Base-by-base conservation (phyloP, 2,113 vertebrate genomes). In the Lanius ludovicianus region DNA sequence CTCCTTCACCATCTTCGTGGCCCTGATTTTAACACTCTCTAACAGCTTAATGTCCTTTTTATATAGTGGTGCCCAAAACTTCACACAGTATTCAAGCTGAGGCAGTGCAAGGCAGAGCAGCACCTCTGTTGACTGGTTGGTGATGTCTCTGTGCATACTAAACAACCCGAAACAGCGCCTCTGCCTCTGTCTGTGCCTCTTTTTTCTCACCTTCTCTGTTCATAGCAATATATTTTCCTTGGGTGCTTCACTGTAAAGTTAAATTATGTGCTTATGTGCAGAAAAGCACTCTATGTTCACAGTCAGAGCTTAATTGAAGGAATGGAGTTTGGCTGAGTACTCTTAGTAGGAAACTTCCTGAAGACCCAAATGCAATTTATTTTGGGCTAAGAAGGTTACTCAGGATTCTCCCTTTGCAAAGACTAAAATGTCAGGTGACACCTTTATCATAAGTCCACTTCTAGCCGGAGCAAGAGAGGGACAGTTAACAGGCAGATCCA, bases 51-150 rank as follows among this genome's bases (percentile, higher is more conserved):
- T 22, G 6, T 23, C 14, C 42, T 59, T 59, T 68, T 59, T 31
- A 22, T 18, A 31, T 21, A 37, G 9, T 31, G 62, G 37, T 50
- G 31, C 53, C 31, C 13, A 59, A 17, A 68, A 18, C 25, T 31
- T 14, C 37, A 4, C 44, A 33, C 14, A 22, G 4, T 37, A 68
- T 33, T 86, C 21, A 68, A 22, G 44, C 31, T 67, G 62, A 76
- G 31, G 31, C 21, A 50, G 14, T 21, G 31, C 25, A 68, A 35
- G 35, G 11, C 37, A 52, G 37, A 59, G 62, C 25, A 31, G 31
- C 62, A 42, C 31, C 19, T 59, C 37, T 7, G 14, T 68, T 0
- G 0, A 27, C 11, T 18, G 25, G 7, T 46, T 44, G 53, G 27
- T 1, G 4, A 22, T 23, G 17, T 53, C 60, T 78, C 27, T 47